These are phyloP conservation scores for Periparus ater DNA, from an alignment of 2,797 vertebrate species.

Conservation along the genomic window DNA sequence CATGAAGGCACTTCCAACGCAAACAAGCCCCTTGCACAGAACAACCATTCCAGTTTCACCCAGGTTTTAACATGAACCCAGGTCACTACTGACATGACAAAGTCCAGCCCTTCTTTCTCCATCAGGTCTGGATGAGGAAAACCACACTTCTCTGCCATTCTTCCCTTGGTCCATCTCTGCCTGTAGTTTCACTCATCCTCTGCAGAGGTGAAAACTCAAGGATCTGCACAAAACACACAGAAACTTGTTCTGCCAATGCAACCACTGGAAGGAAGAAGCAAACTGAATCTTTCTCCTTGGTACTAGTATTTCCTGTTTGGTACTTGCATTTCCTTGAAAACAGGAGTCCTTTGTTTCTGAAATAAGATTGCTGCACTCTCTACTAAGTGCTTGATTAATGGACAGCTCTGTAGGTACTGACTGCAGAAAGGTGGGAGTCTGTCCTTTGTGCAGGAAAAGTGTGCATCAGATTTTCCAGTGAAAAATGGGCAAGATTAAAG, in stretches of 20 bases:
- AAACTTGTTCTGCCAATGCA: background rate
- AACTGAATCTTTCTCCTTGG: background rate
- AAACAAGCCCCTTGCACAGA: background rate
- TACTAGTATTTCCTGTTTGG: background rate
- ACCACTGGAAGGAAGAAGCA: background rate
- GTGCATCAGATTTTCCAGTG: background rate
- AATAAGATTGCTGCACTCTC: background rate
- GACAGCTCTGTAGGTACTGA: background rate
- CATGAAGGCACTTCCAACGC: background rate
- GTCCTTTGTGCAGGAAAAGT: background rate
- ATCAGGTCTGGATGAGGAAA: background rate
- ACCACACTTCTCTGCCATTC: background rate
- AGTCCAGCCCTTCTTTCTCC: background rate
- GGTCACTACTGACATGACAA: background rate
- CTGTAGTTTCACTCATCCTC: background rate
- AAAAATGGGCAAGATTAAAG: constrained; percentile 9
- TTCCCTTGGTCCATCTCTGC: background rate
- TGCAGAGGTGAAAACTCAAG: background rate
- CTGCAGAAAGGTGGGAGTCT: background rate
- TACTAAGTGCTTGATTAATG: background rate
- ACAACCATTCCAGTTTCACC: background rate
- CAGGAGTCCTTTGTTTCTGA: background rate
- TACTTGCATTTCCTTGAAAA: background rate
- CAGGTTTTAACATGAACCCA: background rate
- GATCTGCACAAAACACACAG: background rate